phyloP scores from a whole-genome alignment of 1,140 invertebrate genomes.

The Aphaenogaster ashmeadi region DNA sequence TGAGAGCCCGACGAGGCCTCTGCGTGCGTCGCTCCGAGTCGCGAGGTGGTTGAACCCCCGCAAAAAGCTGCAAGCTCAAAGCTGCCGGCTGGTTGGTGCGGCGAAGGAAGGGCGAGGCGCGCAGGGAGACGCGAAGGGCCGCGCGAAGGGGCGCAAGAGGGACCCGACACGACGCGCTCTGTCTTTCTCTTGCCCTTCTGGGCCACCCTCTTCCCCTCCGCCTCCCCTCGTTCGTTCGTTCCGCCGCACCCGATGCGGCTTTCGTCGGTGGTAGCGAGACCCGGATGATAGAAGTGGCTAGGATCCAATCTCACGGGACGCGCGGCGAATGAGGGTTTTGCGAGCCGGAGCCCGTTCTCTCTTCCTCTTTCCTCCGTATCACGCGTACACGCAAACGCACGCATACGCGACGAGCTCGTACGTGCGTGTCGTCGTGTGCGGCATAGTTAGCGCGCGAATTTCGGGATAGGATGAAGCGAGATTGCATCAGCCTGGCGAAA shows the following conservation, averaged over 20 bases:
- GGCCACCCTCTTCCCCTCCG: background rate
- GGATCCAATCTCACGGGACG: slow-evolving; percentile 77
- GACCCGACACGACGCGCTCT: slow-evolving; percentile 54
- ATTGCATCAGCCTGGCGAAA: slow-evolving; percentile 11
- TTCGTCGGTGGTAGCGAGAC: slow-evolving; percentile 63
- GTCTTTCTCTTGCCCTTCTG: slow-evolving; percentile 34
- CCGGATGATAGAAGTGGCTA: slow-evolving; percentile 77
- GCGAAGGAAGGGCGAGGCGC: slow-evolving; percentile 61
- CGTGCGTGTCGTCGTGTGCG: background rate
- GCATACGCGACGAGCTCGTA: slow-evolving; percentile 9
- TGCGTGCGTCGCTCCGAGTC: slow-evolving; percentile 76
- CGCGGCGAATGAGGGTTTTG: slow-evolving; percentile 72
- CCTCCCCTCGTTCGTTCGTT: slow-evolving; percentile 13
- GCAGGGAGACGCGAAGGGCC: slow-evolving; percentile 58
- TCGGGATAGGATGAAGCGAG: slow-evolving; percentile 39
- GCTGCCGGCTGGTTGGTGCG: slow-evolving; percentile 71
- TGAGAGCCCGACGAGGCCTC: slow-evolving; percentile 73
- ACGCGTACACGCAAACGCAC: slow-evolving; percentile 50
- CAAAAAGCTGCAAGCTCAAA: slow-evolving; percentile 82
- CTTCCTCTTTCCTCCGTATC: slow-evolving; percentile 1
- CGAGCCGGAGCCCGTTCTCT: slow-evolving; percentile 39
- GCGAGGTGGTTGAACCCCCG: slow-evolving; percentile 81
- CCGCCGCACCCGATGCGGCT: slow-evolving; percentile 49
- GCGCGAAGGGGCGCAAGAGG: slow-evolving; percentile 37
- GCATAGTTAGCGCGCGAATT: slow-evolving; percentile 62